phyloP scores from a whole-genome alignment of 2,888 invertebrate genomes.

The Steromphala cineraria region DNA sequence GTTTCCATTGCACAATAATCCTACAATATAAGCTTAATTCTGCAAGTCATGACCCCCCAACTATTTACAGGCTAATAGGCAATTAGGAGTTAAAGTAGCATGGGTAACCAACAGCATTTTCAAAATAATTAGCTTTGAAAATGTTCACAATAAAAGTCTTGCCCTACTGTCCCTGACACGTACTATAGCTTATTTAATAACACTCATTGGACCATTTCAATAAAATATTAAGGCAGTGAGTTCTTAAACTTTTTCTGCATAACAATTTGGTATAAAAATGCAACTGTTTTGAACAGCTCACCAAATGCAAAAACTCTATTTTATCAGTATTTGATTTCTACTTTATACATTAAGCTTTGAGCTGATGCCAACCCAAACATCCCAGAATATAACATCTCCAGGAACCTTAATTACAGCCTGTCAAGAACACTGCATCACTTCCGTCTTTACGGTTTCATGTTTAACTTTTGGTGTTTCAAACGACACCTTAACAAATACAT shows the following conservation, averaged over 20 bases:
- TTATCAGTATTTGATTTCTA: background rate
- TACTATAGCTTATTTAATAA: background rate
- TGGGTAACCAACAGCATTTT: background rate
- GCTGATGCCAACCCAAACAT: background rate
- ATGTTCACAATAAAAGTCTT: background rate
- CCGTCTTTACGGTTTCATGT: too few relatives aligned
- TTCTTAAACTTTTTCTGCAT: conserved; percentile 3
- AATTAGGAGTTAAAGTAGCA: too few relatives aligned
- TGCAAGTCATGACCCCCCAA: too few relatives aligned
- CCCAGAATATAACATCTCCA: too few relatives aligned
- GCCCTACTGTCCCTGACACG: background rate
- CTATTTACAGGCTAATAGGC: too few relatives aligned
- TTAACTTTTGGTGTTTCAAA: too few relatives aligned
- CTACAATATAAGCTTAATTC: too few relatives aligned
- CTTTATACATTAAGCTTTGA: background rate
- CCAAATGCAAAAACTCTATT: background rate
- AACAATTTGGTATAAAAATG: background rate
- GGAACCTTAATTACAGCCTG: too few relatives aligned
- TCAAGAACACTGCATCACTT: too few relatives aligned
- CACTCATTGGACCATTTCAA: conserved; percentile 4
- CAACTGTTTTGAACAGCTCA: conserved; percentile 6
- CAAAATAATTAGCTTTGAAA: background rate
- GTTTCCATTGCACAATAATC: too few relatives aligned
- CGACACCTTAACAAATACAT: too few relatives aligned
- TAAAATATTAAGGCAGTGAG: conserved; percentile 10